Conservation (phyloP, 35 echinoderm and acorn worm species). For the Stichopus chloronotus region DNA sequence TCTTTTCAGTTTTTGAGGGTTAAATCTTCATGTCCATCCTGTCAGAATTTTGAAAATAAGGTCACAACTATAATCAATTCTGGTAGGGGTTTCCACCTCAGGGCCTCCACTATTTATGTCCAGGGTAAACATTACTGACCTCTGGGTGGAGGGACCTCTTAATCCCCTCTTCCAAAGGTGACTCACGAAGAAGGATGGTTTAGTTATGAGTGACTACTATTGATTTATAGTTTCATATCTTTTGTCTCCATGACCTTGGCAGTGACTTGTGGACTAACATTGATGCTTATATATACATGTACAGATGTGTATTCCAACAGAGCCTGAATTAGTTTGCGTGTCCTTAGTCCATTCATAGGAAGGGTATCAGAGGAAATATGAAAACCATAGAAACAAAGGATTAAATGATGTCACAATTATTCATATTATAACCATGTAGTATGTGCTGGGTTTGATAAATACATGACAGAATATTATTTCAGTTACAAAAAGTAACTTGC, state of each 20-base stretch:
- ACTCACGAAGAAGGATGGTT: conserved; percentile 18
- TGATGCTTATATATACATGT: too few relatives aligned
- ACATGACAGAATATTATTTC: too few relatives aligned
- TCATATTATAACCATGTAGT: too few relatives aligned
- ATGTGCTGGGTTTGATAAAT: too few relatives aligned
- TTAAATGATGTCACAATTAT: too few relatives aligned
- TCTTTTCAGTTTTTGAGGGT: not conserved
- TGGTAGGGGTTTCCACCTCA: not conserved
- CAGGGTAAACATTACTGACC: conserved; percentile 28
- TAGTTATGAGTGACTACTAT: not conserved
- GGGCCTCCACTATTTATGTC: conserved; percentile 19
- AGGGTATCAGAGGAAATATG: too few relatives aligned
- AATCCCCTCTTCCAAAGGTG: not conserved
- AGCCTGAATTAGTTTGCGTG: too few relatives aligned
- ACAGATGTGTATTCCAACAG: too few relatives aligned
- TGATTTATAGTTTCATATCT: conserved; percentile 2
- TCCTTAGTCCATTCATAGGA: too few relatives aligned
- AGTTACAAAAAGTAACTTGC: too few relatives aligned
- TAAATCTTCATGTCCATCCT: not conserved
- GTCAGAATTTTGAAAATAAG: not conserved
- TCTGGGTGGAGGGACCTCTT: not conserved
- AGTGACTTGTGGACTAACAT: too few relatives aligned
- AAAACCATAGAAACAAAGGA: too few relatives aligned
- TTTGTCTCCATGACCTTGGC: not conserved
- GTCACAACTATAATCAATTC: conserved; percentile 3